phyloP scores from a whole-genome alignment of 2,797 vertebrate genomes.

The Hapalemur alaotrensis region DNA sequence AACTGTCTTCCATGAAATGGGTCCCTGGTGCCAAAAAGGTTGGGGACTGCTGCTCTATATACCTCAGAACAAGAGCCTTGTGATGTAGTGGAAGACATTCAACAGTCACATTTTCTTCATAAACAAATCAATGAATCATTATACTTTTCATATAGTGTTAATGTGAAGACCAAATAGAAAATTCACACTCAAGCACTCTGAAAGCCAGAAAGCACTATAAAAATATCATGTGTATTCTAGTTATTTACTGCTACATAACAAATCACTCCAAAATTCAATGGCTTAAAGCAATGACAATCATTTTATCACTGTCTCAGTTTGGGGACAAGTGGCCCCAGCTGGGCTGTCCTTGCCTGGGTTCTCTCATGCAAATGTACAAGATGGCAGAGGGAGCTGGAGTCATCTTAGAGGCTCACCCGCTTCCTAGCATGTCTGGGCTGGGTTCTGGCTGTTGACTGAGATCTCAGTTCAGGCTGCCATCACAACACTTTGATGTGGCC shows the following conservation, averaged over 20 bases:
- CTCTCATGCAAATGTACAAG: not conserved
- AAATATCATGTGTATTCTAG: not conserved
- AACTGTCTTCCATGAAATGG: too few species aligned
- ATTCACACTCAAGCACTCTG: not conserved
- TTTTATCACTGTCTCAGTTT: not conserved
- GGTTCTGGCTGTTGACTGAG: not conserved
- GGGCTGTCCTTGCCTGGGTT: not conserved
- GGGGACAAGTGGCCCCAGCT: not conserved
- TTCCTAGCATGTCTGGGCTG: not conserved
- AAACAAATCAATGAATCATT: not conserved
- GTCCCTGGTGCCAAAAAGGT: too few species aligned
- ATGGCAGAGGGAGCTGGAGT: too few species aligned
- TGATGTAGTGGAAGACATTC: not conserved
- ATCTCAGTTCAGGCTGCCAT: not conserved
- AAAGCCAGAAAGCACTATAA: not conserved
- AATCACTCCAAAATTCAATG: not conserved
- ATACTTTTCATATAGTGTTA: not conserved
- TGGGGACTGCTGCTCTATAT: too few species aligned
- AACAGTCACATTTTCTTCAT: not conserved
- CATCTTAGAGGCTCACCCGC: not conserved
- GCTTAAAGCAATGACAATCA: not conserved
- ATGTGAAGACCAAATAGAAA: not conserved
- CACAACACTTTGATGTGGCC: not conserved
- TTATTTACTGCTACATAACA: not conserved
- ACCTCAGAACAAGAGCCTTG: not conserved